These are phyloP conservation scores for Crypturellus tataupa DNA, from an alignment of 2,797 vertebrate genomes.

Conservation along the genomic window DNA sequence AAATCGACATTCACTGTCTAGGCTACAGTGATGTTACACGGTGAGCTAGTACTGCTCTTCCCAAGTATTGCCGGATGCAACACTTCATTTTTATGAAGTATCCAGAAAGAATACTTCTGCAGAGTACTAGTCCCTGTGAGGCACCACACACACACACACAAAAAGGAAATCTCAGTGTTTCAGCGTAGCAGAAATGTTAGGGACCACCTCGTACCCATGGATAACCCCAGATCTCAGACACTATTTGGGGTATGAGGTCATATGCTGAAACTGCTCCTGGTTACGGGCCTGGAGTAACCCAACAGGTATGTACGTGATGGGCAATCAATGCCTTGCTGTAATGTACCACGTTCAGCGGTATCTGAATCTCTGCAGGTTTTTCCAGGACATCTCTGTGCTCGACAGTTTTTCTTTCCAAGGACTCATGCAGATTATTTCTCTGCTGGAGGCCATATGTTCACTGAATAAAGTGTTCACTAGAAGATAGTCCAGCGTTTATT, in stretches of 20 bases:
- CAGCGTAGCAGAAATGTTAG: conserved; percentile 7
- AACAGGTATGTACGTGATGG: neutral
- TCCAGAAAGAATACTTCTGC: neutral
- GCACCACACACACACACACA: too few species aligned
- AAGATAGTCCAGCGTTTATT: neutral
- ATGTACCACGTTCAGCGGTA: neutral
- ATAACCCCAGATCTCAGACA: neutral
- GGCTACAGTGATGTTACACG: neutral
- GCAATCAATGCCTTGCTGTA: neutral
- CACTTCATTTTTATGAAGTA: neutral
- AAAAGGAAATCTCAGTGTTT: neutral
- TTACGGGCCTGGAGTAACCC: neutral
- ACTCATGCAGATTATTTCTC: neutral
- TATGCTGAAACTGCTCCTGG: neutral
- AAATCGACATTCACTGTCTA: neutral
- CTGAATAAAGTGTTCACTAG: neutral
- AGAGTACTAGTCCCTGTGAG: neutral
- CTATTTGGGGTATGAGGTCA: neutral
- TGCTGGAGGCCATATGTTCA: neutral
- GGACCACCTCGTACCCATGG: neutral
- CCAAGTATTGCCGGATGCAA: neutral
- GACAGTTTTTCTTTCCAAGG: neutral
- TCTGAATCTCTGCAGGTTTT: conserved; percentile 7
- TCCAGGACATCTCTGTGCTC: conserved; percentile 1
- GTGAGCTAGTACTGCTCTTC: neutral